A percentile compares a stretch with the other conserved stretches of the same genome.
Conservation (phyloP, 2,113 vertebrate genomes). For the Chrysochloris asiatica region DNA sequence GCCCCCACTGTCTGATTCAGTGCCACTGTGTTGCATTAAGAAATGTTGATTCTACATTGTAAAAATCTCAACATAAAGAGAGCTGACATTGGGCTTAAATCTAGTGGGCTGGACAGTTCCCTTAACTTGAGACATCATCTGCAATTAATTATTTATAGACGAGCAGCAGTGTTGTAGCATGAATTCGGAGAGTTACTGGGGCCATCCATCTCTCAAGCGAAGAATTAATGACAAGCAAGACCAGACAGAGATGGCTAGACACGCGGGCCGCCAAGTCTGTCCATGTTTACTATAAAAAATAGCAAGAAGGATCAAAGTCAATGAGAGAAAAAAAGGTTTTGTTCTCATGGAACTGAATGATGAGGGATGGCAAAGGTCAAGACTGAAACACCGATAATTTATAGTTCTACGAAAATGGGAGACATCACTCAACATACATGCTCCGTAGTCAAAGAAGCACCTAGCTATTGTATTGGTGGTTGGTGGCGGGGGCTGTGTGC, state of each 20-base stretch:
- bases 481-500: too few species aligned
- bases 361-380: background rate
- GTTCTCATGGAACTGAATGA: slow-evolving; percentile 26
- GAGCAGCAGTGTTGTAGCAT: background rate
- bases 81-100: slow-evolving; percentile 59
- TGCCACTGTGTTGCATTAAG: slow-evolving; percentile 41
- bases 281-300: slow-evolving; percentile 42
- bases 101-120: slow-evolving; percentile 34
- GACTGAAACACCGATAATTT: background rate
- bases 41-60: slow-evolving; percentile 56
- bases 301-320: slow-evolving; percentile 5
- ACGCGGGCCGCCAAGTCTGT: background rate
- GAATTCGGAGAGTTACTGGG: background rate
- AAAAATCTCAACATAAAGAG: slow-evolving; percentile 63
- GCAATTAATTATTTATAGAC: slow-evolving; percentile 53
- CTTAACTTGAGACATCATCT: slow-evolving; percentile 42
- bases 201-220: slow-evolving; percentile 22
- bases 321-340: slow-evolving; percentile 23
- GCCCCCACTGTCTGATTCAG: slow-evolving; percentile 7
- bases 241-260: slow-evolving; percentile 1
- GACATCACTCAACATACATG: too few species aligned
- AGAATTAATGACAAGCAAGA: slow-evolving; percentile 22
- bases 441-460: too few species aligned
- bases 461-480: too few species aligned
- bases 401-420: too few species aligned